Evolutionary conservation across 2,888 invertebrate genomes (phyloP), one percentile per base, ranked within the genome.

Genomic region (Protodeltote pygarga): DNA sequence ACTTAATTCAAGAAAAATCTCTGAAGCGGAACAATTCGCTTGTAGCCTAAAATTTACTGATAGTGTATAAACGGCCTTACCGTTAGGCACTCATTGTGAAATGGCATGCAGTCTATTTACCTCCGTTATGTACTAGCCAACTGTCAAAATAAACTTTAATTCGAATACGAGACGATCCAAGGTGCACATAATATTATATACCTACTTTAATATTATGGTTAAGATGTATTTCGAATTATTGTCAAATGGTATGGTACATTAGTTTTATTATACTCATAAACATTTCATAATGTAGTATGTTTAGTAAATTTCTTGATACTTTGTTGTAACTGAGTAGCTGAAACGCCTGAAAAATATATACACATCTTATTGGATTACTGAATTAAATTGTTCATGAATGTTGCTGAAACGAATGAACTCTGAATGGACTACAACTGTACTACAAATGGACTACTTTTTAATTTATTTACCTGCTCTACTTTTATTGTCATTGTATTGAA

Each of bases 121-220:
- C 37, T 42, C 33, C 27, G 8, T 13, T 51, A 24, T 57, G 28
- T 46, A 40, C 29, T 15, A 10, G 40, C 37, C 32, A 44, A 27
- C 40, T 57, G 45, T 35, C 25, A 45, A 61, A 61, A 61, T 61
- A 61, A 44, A 55, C 49, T 60, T 39, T 33, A 47, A 40, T 40
- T 41, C 40, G n/a, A n/a, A n/a, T n/a, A 38, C 23, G 32, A 16
- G 19, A 5, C 25, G n/a, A 3, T 25, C 15, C 24, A 17, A n/a
- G 15, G 10, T 37, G 39, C 21, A 39, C 35, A 32, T 35, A 31
- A 42, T 41, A 38, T 28, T 27, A 44, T 16, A 21, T 16, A 9
- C n/a, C n/a, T n/a, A n/a, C 20, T 40, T 17, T 21, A 24, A 35
- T 23, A 28, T 40, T 24, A 28, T 32, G 4, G 9, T 27, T 23